phyloP scores from a whole-genome alignment of 2,797 vertebrate genomes.

The Enteromius unitaeniatus region DNA sequence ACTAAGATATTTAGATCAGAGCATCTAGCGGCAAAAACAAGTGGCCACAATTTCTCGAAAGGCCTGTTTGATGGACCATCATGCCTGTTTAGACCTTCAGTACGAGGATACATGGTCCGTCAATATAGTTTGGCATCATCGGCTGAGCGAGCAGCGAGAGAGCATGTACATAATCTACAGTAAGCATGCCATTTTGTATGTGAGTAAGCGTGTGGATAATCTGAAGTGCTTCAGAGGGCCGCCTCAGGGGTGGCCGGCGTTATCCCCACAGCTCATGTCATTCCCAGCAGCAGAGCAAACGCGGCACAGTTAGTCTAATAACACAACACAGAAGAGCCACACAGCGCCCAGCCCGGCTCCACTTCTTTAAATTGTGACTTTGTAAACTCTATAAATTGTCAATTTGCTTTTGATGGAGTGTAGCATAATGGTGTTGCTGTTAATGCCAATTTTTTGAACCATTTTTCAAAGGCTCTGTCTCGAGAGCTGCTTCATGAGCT shows the following conservation, averaged over 20 bases:
- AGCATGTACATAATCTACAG: slow-evolving; percentile 9
- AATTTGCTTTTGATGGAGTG: slow-evolving; percentile 32
- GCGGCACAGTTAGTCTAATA: not conserved
- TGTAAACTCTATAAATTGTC: slow-evolving; percentile 35
- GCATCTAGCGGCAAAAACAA: not conserved
- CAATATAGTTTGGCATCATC: not conserved
- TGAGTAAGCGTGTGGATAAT: slow-evolving; percentile 37
- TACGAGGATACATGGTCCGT: not conserved
- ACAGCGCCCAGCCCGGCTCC: not conserved
- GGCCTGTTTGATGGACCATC: not conserved
- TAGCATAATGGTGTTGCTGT: not conserved
- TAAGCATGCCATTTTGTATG: slow-evolving; percentile 47
- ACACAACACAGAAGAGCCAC: slow-evolving; percentile 17
- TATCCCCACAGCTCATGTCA: slow-evolving; percentile 22
- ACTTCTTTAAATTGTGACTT: slow-evolving; percentile 22
- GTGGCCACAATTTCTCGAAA: not conserved
- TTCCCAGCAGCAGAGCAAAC: slow-evolving; percentile 20
- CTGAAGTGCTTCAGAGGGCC: slow-evolving; percentile 60
- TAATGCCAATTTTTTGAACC: slow-evolving; percentile 3
- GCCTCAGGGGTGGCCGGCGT: slow-evolving; percentile 52
- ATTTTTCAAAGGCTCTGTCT: not conserved
- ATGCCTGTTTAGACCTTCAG: slow-evolving; percentile 32
- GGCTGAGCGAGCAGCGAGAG: not conserved
- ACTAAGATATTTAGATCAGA: slow-evolving; percentile 1
- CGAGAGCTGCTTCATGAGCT: slow-evolving; percentile 25